Evolutionary conservation across 2,888 invertebrate species (phyloP).

Genomic region (Ecliptopera silaceata): DNA sequence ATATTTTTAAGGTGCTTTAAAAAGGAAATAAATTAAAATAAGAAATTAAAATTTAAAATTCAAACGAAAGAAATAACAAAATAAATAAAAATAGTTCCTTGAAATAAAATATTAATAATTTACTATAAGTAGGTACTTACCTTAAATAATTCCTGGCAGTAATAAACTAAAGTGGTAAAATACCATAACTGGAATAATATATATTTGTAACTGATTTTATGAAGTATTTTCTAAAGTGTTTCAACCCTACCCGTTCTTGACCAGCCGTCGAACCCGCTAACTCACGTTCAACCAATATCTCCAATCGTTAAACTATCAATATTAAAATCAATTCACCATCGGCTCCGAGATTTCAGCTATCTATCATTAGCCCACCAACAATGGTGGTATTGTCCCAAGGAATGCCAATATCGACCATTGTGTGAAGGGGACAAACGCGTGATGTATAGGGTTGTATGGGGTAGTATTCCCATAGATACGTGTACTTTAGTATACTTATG

Average conservation of each 20-base stretch:
- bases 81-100: too few species aligned
- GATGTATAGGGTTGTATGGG: slow-evolving; percentile 18
- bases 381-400: slow-evolving; percentile 61
- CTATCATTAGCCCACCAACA: slow-evolving; percentile 71
- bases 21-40: too few species aligned
- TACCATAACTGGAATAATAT: too few species aligned
- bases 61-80: too few species aligned
- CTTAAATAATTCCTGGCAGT: too few species aligned
- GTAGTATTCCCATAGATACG: not conserved
- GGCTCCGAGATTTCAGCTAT: slow-evolving; percentile 64
- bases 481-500: slow-evolving; percentile 18
- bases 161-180: too few species aligned
- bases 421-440: slow-evolving; percentile 34
- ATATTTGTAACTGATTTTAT: too few species aligned
- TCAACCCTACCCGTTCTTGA: not conserved
- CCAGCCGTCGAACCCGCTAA: slow-evolving; percentile 16
- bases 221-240: not conserved
- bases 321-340: slow-evolving; percentile 55
- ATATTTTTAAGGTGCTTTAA: too few species aligned
- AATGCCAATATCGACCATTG: slow-evolving; percentile 77
- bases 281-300: slow-evolving; percentile 30
- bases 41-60: too few species aligned
- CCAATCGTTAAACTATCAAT: slow-evolving; percentile 35
- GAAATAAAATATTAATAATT: too few species aligned
- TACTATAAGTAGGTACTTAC: too few species aligned